Base-by-base conservation (phyloP, 2,113 vertebrate genomes). In the Ictidomys tridecemlineatus region DNA sequence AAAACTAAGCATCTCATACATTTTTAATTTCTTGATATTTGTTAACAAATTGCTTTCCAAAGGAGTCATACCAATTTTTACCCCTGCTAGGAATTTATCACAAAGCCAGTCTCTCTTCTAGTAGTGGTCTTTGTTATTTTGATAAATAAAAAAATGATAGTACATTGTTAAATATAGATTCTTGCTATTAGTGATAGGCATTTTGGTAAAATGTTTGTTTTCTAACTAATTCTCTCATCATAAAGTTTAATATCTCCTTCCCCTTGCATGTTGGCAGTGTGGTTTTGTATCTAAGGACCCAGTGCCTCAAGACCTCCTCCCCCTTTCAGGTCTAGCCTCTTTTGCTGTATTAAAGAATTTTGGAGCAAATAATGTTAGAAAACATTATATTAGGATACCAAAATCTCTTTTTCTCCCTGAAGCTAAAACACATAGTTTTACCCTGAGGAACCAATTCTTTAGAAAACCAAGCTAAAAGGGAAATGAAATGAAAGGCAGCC, bases 401-500 rank as follows among this genome's bases (percentile, higher is more conserved):
- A 91, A 90, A 77, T 93, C 45, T 94, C 32, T 92, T 88, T 97
- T 12, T 83, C 65, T 97, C 80, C 89, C 87, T 77, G 76, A 94
- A 97, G 92, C 93, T 95, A 95, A 95, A 96, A 93, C 83, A 92
- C 56, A 96, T 22, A 93, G 6, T 82, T 96, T 96, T 45, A 85
- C 77, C 87, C 87, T 0, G 7, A 97, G 95, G 97, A 95, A 88
- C 39, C 67, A 90, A 39, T 96, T 96, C 80, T 95, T 87, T 85
- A 96, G 95, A 90, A 97, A 95, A 87, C 39, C 48, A 86, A 95
- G 80, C 72, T 96, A 82, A 90, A 84, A 89, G 34, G 61, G 32
- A 97, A 98, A 92, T 95, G 80, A 93, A 96, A 89, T 97, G 87
- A 97, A 94, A 96, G 89, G 82, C 61, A 88, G 87, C 37, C 53